A percentile compares a stretch with the other conserved stretches of the same genome.
Conservation (phyloP, 1,140 invertebrate genomes). For the Pachyrhynchus sulphureomaculatus region DNA sequence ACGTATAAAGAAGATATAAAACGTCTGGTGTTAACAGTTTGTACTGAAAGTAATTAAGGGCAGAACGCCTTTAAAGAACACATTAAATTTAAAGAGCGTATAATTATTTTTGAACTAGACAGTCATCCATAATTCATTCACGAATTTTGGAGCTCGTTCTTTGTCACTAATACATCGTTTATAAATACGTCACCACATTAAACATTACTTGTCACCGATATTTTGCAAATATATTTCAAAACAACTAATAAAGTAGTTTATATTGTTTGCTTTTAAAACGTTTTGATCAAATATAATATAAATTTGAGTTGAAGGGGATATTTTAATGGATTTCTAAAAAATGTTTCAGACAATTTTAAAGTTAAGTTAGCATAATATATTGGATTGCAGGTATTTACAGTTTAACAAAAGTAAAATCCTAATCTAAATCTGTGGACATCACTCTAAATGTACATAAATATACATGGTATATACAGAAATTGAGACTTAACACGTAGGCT, state of each 20-base stretch:
- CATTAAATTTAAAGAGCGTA: conserved; percentile 4
- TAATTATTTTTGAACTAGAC: not conserved
- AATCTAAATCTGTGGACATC: too few relatives aligned
- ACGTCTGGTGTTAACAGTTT: conserved; percentile 18
- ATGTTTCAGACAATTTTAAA: too few relatives aligned
- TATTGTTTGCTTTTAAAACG: conserved; percentile 7
- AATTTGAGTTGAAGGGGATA: too few relatives aligned
- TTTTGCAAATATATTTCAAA: conserved; percentile 36
- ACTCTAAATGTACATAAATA: too few relatives aligned
- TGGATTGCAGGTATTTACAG: too few relatives aligned
- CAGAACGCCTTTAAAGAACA: conserved; percentile 7
- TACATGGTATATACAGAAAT: too few relatives aligned
- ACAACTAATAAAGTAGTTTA: conserved; percentile 23
- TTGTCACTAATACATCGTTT: conserved; percentile 11
- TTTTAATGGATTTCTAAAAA: too few relatives aligned
- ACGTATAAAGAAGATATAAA: conserved; percentile 12
- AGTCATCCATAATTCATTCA: conserved; percentile 22
- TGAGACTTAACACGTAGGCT: too few relatives aligned
- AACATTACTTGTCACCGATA: conserved; percentile 26
- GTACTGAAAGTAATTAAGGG: conserved; percentile 23
- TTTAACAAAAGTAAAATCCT: too few relatives aligned
- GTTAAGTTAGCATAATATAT: too few relatives aligned
- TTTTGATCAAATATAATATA: not conserved
- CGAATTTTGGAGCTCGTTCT: conserved; percentile 11
- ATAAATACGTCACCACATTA: conserved; percentile 34